These are phyloP conservation scores for Vanacampus margaritifer DNA, from an alignment of 2,113 vertebrate genomes.

Conservation along the genomic window DNA sequence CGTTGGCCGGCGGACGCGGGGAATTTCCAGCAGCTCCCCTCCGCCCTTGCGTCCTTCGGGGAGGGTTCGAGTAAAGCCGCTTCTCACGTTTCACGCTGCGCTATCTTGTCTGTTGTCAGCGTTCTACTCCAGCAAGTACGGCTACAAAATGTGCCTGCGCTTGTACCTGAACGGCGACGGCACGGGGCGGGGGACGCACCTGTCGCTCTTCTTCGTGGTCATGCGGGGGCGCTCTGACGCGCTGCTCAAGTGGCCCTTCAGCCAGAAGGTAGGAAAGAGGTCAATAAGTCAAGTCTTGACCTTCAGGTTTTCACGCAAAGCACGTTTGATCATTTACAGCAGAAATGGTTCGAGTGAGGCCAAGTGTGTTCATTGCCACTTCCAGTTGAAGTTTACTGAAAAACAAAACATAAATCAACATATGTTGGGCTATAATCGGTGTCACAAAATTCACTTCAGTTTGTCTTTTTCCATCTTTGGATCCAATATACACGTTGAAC, in stretches of 20 bases:
- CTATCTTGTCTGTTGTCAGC: conserved; percentile 59
- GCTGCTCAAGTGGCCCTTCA: conserved; percentile 91
- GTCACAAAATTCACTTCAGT: too few species aligned
- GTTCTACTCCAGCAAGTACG: conserved; percentile 92
- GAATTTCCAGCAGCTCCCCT: conserved; percentile 21
- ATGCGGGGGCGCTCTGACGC: conserved; percentile 87
- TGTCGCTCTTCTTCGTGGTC: conserved; percentile 92
- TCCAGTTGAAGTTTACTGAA: too few species aligned
- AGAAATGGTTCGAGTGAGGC: too few species aligned
- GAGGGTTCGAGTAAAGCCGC: not conserved
- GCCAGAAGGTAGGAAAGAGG: conserved; percentile 81
- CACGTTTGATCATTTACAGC: not conserved
- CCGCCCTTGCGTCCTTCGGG: conserved; percentile 25
- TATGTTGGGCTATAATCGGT: too few species aligned
- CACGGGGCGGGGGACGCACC: conserved; percentile 84
- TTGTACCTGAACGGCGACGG: conserved; percentile 90
- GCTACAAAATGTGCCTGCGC: conserved; percentile 93
- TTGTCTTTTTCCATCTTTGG: too few species aligned
- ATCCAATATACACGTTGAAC: too few species aligned
- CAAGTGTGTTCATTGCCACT: too few species aligned
- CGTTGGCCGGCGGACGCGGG: conserved; percentile 7
- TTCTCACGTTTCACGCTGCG: not conserved
- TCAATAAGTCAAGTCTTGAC: not conserved
- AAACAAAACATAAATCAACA: too few species aligned
- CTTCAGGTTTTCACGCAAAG: not conserved